Percentiles rank a stretch among this genome's conserved stretches.
Conservation (phyloP, 2,113 vertebrate genomes). For the Vidua chalybeata region DNA sequence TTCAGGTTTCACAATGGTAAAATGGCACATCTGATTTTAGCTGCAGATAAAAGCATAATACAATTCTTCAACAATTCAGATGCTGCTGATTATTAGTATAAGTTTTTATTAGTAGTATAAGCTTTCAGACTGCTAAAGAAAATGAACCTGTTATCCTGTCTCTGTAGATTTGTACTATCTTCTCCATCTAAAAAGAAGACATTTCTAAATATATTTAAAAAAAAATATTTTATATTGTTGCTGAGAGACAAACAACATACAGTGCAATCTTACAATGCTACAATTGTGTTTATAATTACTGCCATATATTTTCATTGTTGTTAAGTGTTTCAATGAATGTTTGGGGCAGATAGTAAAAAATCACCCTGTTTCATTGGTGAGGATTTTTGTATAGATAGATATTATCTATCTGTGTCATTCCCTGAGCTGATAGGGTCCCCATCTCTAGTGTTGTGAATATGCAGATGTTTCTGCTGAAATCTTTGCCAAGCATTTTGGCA, state of each 20-base stretch:
- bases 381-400: not conserved
- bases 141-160: not conserved
- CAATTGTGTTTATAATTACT: not conserved
- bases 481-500: not conserved
- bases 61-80: not conserved
- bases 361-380: not conserved
- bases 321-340: not conserved
- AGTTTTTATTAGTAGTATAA: not conserved
- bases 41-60: not conserved
- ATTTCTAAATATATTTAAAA: not conserved
- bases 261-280: not conserved
- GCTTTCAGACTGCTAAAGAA: not conserved
- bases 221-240: not conserved
- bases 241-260: not conserved
- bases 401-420: not conserved
- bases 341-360: not conserved
- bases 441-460: not conserved
- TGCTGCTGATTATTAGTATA: not conserved
- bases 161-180: not conserved
- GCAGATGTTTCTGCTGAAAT: not conserved
- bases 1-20: not conserved
- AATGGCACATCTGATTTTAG: not conserved
- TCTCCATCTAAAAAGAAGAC: not conserved
- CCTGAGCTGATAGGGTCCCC: not conserved
- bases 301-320: not conserved